These are phyloP conservation scores for Lates calcarifer DNA, from an alignment of 2,113 vertebrate genomes.

Conservation along the genomic window DNA sequence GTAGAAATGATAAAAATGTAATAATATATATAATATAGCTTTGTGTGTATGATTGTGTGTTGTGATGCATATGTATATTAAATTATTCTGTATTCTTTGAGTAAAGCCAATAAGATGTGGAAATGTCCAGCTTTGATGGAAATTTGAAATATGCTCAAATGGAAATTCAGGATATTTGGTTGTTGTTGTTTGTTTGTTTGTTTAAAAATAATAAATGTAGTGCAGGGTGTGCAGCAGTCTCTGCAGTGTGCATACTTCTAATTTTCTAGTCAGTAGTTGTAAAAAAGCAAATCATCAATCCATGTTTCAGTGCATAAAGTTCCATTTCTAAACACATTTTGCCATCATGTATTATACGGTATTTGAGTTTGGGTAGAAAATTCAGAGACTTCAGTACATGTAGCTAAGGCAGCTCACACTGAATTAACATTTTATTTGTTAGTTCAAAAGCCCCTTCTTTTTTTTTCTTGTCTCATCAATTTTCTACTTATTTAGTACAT, in stretches of 20 bases:
- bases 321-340: background rate
- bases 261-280: background rate
- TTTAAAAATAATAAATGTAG: background rate
- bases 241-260: background rate
- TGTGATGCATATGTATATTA: background rate
- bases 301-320: conserved; percentile 7
- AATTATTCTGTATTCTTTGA: background rate
- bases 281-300: background rate
- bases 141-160: background rate
- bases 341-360: background rate
- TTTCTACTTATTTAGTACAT: conserved; percentile 6
- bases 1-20: background rate
- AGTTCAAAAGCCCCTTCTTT: background rate
- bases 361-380: no score
- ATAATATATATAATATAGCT: background rate
- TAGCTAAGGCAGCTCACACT: background rate
- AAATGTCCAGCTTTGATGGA: background rate
- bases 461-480: background rate
- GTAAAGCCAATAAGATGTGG: background rate
- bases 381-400: background rate
- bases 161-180: background rate
- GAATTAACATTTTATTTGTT: background rate
- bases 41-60: background rate
- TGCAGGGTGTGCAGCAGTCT: background rate
- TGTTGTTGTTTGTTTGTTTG: background rate